Evolutionary conservation across 2,797 vertebrate species (phyloP).

Genomic region (Scyliorhinus canicula): DNA sequence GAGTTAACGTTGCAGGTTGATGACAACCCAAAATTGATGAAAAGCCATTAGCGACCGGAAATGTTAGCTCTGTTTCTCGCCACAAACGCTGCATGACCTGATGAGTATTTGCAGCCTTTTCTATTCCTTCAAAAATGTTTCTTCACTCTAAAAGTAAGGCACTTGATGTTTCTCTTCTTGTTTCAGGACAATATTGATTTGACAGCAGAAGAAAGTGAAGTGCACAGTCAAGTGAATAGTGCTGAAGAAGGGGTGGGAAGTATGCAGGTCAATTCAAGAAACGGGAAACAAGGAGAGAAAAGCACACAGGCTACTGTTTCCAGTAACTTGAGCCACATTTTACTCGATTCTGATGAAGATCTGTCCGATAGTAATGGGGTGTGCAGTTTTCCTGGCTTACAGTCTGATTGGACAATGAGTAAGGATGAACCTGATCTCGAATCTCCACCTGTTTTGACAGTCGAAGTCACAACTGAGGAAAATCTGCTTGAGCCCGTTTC

Average conservation of each 20-base stretch:
- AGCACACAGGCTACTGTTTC: background rate
- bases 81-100: background rate
- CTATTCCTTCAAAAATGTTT: background rate
- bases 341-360: background rate
- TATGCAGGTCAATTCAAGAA: background rate
- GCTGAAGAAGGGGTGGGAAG: background rate
- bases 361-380: background rate
- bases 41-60: too few species aligned
- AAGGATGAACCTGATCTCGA: slow-evolving; percentile 23
- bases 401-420: background rate
- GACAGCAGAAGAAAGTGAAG: slow-evolving; percentile 25
- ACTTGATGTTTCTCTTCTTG: background rate
- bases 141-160: background rate
- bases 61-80: too few species aligned
- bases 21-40: background rate
- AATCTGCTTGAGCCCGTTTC: background rate
- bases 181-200: slow-evolving; percentile 35
- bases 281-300: background rate
- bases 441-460: background rate
- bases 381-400: background rate
- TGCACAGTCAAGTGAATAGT: background rate
- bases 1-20: background rate
- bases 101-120: background rate
- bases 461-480: background rate
- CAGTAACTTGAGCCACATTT: background rate